A percentile compares a stretch with the other conserved stretches of the same genome.
phyloP scores from a whole-genome alignment of 1,140 invertebrate species.

The Gryon sp. region DNA sequence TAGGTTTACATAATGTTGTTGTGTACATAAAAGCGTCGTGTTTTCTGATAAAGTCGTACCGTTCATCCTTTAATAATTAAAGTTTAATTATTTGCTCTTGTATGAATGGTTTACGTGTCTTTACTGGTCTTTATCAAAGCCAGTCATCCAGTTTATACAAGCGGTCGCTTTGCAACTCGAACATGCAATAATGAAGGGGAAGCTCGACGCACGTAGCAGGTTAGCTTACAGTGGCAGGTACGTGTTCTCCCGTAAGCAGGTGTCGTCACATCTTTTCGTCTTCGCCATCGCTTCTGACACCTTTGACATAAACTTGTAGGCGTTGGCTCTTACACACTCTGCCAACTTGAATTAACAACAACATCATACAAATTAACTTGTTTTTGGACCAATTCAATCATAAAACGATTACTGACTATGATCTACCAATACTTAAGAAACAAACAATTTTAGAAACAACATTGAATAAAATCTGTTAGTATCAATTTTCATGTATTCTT shows the following conservation, averaged over 20 bases:
- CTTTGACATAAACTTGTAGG: slow-evolving; percentile 54
- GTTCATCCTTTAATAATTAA: too few species aligned
- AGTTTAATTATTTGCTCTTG: background rate
- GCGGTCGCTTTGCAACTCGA: slow-evolving; percentile 49
- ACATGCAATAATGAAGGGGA: slow-evolving; percentile 62
- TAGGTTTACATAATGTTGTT: too few species aligned
- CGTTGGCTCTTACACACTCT: slow-evolving; percentile 24
- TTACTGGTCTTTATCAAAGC: slow-evolving; percentile 40
- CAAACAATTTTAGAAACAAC: too few species aligned
- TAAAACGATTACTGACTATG: too few species aligned
- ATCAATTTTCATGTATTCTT: too few species aligned
- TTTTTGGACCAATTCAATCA: background rate
- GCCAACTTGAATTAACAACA: slow-evolving; percentile 43
- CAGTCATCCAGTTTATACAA: slow-evolving; percentile 53
- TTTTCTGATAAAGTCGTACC: too few species aligned
- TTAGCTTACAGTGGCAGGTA: slow-evolving; percentile 61
- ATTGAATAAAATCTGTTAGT: too few species aligned
- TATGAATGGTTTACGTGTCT: slow-evolving; percentile 18
- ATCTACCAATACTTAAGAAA: too few species aligned
- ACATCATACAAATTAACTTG: slow-evolving; percentile 19
- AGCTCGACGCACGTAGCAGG: slow-evolving; percentile 57
- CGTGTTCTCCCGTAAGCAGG: slow-evolving; percentile 49
- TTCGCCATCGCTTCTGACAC: slow-evolving; percentile 50
- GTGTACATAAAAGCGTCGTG: too few species aligned
- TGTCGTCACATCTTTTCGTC: slow-evolving; percentile 57